These are phyloP conservation scores for Drosophila vallismaia DNA, from an alignment of 2,888 invertebrate species.

Conservation along the genomic window DNA sequence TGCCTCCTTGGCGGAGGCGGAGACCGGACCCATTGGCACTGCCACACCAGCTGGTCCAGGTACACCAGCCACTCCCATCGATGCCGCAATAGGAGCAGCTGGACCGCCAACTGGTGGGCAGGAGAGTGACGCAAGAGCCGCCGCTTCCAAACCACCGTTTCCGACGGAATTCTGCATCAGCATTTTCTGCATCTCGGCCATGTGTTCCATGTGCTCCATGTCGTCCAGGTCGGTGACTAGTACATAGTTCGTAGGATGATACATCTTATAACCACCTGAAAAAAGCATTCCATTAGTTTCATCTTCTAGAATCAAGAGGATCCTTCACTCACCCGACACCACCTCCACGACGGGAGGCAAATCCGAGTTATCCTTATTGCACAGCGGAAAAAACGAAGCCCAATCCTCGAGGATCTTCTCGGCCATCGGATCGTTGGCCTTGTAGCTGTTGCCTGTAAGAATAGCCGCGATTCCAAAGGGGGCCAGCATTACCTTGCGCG, in stretches of 20 bases:
- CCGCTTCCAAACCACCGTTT: conserved; percentile 35
- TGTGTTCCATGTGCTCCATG: conserved; percentile 83
- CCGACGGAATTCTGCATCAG: conserved; percentile 48
- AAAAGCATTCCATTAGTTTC: background rate
- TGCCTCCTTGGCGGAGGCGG: conserved; percentile 49
- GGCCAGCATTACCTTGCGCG: conserved; percentile 92
- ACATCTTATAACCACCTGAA: conserved; percentile 95
- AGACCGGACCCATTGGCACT: conserved; percentile 42
- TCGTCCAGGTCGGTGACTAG: conserved; percentile 95
- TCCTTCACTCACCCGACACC: conserved; percentile 80
- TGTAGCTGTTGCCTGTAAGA: conserved; percentile 90
- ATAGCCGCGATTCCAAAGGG: conserved; percentile 97
- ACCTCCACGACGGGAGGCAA: conserved; percentile 86
- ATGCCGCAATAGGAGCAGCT: conserved; percentile 26
- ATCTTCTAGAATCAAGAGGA: no score
- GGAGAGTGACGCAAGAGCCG: conserved; percentile 47
- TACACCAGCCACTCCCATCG: conserved; percentile 15
- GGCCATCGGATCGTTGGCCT: conserved; percentile 87
- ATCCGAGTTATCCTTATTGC: conserved; percentile 85
- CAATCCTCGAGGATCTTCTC: conserved; percentile 90
- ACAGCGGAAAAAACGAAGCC: conserved; percentile 95
- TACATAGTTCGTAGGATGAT: conserved; percentile 97
- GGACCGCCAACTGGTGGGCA: conserved; percentile 45
- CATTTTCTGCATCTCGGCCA: conserved; percentile 76
- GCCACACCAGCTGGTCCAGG: conserved; percentile 16